These are phyloP conservation scores for Ladona fulva DNA, from an alignment of 1,140 invertebrate genomes.

Conservation along the genomic window DNA sequence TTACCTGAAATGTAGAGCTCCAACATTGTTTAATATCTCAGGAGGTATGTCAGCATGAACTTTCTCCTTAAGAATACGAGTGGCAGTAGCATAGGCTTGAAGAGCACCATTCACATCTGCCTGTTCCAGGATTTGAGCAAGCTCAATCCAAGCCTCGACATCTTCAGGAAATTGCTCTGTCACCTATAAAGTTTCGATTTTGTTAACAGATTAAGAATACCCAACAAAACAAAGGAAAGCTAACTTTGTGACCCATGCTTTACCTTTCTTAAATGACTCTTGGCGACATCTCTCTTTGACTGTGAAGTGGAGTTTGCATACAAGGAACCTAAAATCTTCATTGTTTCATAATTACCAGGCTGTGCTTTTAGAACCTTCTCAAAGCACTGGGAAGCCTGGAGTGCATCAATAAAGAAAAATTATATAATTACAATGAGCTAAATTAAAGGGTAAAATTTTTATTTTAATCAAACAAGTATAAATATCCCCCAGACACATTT, in stretches of 20 bases:
- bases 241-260: no score
- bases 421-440: no score
- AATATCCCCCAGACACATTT: no score
- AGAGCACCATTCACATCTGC: constrained; percentile 80
- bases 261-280: constrained; percentile 77
- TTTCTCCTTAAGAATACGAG: constrained; percentile 85
- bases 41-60: constrained; percentile 91
- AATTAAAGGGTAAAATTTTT: no score
- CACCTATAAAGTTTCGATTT: constrained; percentile 42
- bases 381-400: constrained; percentile 91
- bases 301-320: constrained; percentile 87
- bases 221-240: constrained; percentile 12
- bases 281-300: constrained; percentile 85
- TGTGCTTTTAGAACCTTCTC: constrained; percentile 97
- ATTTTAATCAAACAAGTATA: no score
- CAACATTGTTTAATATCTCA: constrained; percentile 97
- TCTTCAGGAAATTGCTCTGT: constrained; percentile 97
- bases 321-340: constrained; percentile 96
- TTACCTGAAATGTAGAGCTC: constrained; percentile 77
- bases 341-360: constrained; percentile 97
- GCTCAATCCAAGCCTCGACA: constrained; percentile 98
- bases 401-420: constrained; percentile 23
- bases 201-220: constrained; percentile 17
- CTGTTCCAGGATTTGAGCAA: constrained; percentile 96
- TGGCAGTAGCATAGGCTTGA: constrained; percentile 88